These are phyloP conservation scores for Pandion haliaetus DNA, from an alignment of 2,113 vertebrate genomes.

Conservation along the genomic window DNA sequence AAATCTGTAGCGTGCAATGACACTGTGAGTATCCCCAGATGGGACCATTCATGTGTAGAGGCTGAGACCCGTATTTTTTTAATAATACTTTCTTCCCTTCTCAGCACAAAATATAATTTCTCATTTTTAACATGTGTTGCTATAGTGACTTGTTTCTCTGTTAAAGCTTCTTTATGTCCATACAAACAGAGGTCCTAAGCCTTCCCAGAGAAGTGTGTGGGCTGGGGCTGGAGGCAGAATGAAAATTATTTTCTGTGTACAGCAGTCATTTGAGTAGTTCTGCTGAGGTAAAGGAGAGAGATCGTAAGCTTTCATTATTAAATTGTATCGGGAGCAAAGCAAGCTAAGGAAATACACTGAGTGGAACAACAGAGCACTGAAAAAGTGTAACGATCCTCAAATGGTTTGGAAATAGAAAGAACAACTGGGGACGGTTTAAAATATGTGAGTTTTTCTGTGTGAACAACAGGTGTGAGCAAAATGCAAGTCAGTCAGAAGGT, in stretches of 20 bases:
- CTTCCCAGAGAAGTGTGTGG: not conserved
- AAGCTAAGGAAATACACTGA: not conserved
- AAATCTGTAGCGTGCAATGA: not conserved
- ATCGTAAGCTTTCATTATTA: not conserved
- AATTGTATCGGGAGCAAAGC: not conserved
- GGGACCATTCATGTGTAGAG: not conserved
- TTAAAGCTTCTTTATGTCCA: not conserved
- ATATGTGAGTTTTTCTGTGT: not conserved
- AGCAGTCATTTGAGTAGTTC: not conserved
- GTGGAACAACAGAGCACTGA: not conserved
- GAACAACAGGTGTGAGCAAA: not conserved
- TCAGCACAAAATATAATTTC: not conserved
- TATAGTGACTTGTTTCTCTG: slow-evolving; percentile 10
- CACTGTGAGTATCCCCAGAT: not conserved
- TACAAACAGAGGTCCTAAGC: not conserved
- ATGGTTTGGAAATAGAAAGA: not conserved
- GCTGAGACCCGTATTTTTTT: not conserved
- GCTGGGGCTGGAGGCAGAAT: not conserved
- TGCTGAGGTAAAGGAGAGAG: not conserved
- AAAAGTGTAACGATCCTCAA: not conserved
- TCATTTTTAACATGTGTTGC: not conserved
- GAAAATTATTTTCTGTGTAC: not conserved
- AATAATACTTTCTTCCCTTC: not conserved
- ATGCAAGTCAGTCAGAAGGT: not conserved
- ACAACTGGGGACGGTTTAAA: not conserved